A percentile compares a stretch with the other conserved stretches of the same genome.
These are phyloP conservation scores for Stictocephala bisonia DNA, from an alignment of 2,888 invertebrate genomes.

Conservation along the genomic window DNA sequence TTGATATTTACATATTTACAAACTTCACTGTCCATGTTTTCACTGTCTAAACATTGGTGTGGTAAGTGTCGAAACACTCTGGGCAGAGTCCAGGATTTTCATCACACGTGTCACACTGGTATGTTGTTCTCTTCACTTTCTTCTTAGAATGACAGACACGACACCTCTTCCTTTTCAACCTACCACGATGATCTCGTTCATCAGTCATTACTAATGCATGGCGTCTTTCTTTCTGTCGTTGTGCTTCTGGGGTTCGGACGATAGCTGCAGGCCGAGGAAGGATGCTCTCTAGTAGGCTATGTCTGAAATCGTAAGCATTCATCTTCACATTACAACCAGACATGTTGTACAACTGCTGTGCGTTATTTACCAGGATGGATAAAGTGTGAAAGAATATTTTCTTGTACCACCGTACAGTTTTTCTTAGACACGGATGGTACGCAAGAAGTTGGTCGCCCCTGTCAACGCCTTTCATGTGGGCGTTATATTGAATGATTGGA, in stretches of 20 bases:
- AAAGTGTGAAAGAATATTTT: constrained; percentile 19
- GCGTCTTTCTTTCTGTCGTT: neutral
- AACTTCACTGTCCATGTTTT: no score
- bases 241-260: neutral
- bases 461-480: constrained; percentile 43
- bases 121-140: neutral
- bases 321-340: constrained; percentile 35
- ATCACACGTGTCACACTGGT: neutral
- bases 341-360: constrained; percentile 8
- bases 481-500: constrained; percentile 34
- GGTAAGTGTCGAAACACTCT: neutral
- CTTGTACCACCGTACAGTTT: constrained; percentile 43
- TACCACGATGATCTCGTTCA: neutral
- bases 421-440: constrained; percentile 32
- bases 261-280: neutral
- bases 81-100: neutral
- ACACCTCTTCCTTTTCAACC: neutral
- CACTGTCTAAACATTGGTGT: no score
- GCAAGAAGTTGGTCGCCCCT: constrained; percentile 34
- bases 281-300: constrained; percentile 17
- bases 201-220: neutral
- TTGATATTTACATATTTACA: no score
- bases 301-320: constrained; percentile 8
- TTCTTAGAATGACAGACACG: neutral
- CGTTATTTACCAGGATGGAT: neutral